Percentiles rank a stretch among this genome's conserved stretches.
Conservation (phyloP, 2,888 invertebrate species). For the Drepanosiphum platanoidis region DNA sequence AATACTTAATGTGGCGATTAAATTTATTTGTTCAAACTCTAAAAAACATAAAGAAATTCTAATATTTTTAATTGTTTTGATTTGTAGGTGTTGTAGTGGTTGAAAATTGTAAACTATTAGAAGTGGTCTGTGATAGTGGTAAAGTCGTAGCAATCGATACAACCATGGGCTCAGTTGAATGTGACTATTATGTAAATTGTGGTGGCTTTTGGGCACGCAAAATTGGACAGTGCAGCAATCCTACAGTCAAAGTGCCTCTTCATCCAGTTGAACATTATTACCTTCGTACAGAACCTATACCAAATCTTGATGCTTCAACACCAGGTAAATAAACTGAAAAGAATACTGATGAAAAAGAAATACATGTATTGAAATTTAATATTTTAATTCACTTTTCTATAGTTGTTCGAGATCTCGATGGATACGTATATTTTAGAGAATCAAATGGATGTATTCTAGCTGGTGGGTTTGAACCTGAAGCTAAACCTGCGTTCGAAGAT, state of each 20-base stretch:
- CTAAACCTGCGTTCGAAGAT: constrained; percentile 90
- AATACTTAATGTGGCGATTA: no score
- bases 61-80: constrained; percentile 32
- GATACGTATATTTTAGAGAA: constrained; percentile 86
- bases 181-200: constrained; percentile 94
- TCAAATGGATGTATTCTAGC: constrained; percentile 85
- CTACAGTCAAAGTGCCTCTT: constrained; percentile 85
- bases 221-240: constrained; percentile 85
- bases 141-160: constrained; percentile 82
- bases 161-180: constrained; percentile 78
- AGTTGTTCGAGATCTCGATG: constrained; percentile 89
- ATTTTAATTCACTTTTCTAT: constrained; percentile 64
- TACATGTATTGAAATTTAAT: neutral
- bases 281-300: constrained; percentile 85
- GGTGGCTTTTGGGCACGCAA: constrained; percentile 95
- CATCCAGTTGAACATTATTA: constrained; percentile 95
- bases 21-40: no score
- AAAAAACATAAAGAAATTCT: no score
- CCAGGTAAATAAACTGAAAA: constrained; percentile 72
- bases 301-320: constrained; percentile 79
- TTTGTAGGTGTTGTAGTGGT: constrained; percentile 77
- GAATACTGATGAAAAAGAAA: constrained; percentile 59
- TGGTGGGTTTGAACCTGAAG: constrained; percentile 90
- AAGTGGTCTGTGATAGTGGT: constrained; percentile 75
- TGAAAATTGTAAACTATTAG: constrained; percentile 80